phyloP scores from a whole-genome alignment of 2,888 invertebrate genomes.

The Luffia ferchaultella region DNA sequence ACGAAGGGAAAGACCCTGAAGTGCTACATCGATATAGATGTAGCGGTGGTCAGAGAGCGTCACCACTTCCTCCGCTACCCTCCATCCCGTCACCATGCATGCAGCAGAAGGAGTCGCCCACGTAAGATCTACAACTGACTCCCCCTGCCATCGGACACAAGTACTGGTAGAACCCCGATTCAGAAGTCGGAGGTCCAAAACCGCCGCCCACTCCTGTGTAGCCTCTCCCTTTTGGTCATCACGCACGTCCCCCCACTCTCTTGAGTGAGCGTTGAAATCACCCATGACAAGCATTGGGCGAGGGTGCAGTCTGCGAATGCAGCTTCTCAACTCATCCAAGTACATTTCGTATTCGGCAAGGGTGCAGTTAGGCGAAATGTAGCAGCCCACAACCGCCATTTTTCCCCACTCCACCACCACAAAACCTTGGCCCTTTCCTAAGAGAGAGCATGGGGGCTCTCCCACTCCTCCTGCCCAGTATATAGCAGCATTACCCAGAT shows the following conservation, averaged over 20 bases:
- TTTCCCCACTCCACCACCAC: too few species aligned
- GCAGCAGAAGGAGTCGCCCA: conserved; percentile 10
- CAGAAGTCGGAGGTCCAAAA: conserved; percentile 5
- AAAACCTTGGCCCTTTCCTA: too few species aligned
- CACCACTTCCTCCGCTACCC: conserved; percentile 11
- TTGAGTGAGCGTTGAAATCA: too few species aligned
- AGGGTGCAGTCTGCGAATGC: not conserved
- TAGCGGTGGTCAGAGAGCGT: conserved; percentile 13
- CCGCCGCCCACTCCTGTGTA: conserved; percentile 12
- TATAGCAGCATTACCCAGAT: too few species aligned
- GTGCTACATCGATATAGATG: not conserved
- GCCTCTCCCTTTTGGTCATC: conserved; percentile 11
- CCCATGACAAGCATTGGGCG: conserved; percentile 15
- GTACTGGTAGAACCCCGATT: conserved; percentile 14
- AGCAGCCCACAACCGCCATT: not conserved
- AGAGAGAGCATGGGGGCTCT: too few species aligned
- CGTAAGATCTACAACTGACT: conserved; percentile 16
- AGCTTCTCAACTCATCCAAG: not conserved
- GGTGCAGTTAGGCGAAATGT: too few species aligned
- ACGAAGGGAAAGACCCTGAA: not conserved
- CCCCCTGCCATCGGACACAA: conserved; percentile 16
- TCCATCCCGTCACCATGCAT: conserved; percentile 9
- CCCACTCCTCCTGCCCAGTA: too few species aligned
- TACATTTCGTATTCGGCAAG: not conserved
- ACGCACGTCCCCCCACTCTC: conserved; percentile 2